Evolutionary conservation across 1,140 invertebrate species (phyloP), one percentile per base, ranked within the genome.

Genomic region (Diorhabda sublineata): DNA sequence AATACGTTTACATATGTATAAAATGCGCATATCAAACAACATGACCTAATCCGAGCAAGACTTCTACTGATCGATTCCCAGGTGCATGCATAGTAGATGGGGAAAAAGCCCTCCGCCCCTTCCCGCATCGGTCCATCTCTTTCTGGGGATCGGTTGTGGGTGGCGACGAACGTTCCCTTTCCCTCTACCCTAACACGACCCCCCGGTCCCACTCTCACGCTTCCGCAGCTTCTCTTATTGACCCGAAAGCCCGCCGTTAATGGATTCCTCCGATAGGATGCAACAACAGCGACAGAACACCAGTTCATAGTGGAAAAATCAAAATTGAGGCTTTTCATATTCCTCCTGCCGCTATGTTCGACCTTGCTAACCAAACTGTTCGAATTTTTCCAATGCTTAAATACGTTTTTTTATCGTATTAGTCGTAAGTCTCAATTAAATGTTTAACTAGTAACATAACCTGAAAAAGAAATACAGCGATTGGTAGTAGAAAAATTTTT

Each of bases 151-250:
- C 66, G 59, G 42, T 8, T n/a, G 58, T 5, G 59, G 59, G 45
- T n/a, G 62, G 62, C 8, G 62, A 2, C 62, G 62, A 42, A 6
- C n/a, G 60, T 58, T 59, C 65, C 60, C 66, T 45, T 65, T 66
- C 42, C 72, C 66, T 63, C 56, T 52, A 63, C 61, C 67, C 61
- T 61, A 62, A 60, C 43, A 66, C 8, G 5, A 3, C 66, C 66
- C 58, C 69, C 41, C 52, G 47, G 58, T 41, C 45, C 64, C 52
- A 8, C 65, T 59, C 58, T 66, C 65, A 66, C 65, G 69, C 70
- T 71, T 73, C 72, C 72, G 72, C 72, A 73, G 72, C 72, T 69
- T 70, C 69, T 73, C 72, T 71, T 73, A 73, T 73, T 73, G 72
- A 73, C 72, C 72, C 72, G 72, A 71, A 70, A 62, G 71, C 66